Evolutionary conservation across 2,888 invertebrate genomes (phyloP), one percentile per base, ranked within the genome.

Genomic region (Amiota mariae): DNA sequence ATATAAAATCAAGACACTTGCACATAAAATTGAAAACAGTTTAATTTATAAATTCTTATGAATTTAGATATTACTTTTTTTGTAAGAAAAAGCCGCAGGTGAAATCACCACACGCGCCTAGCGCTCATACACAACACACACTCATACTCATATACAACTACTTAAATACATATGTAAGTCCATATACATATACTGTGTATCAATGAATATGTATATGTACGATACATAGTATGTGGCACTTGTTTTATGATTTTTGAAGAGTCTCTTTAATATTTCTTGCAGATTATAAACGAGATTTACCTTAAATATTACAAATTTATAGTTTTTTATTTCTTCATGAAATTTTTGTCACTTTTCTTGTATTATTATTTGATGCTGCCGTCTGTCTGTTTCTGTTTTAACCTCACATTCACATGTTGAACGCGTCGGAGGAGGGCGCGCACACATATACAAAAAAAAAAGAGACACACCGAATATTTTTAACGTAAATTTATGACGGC

Each of bases 391-490:
- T 87, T 86, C 81, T 82, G 80, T 76, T 87, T 86, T 88, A 88
- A 88, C 88, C 88, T 88, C 88, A 88, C 89, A 88, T 88, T 88
- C 88, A 88, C 89, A 88, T 88, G 86, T 82, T 86, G 80, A 85
- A 84, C 85, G 82, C 81, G 81, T 79, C 80, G n/a, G 9, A 2
- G 70, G 75, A 66, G 72, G 73, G 74, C 71, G 72, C 73, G 73
- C 76, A 63, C 36, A 63, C 61, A 63, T 24, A 63, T 11, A n/a
- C 57, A 18, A 57, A 15, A 15, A 57, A 12, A 63, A 24, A 24
- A 24, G 3, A 24, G 24, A 20, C 2, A 63, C 20, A 63, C 18
- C 18, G 18, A 63, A 10, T 63, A 63, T 57, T 36, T 36, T 18
- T 57, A 57, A 18, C 18, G 57, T 57, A 15, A 57, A 51, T 51